Evolutionary conservation across 2,797 vertebrate species (phyloP), one percentile per base, ranked within the genome.

Genomic region (Oreonectes daqikongensis): DNA sequence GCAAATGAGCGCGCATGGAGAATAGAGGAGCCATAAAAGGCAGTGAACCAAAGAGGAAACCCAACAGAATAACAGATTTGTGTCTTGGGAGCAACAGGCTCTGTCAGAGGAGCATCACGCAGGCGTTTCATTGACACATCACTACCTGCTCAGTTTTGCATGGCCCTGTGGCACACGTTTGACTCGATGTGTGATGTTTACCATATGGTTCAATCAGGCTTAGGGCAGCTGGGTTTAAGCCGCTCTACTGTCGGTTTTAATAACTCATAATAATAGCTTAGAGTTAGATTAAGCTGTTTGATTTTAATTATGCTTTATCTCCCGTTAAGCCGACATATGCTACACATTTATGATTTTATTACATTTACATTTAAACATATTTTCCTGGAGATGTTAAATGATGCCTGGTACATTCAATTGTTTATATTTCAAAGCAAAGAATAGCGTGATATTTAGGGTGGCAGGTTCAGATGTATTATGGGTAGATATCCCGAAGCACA

Each of bases 1-100:
- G 92, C 88, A 91, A 92, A 93, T 92, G 81, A 88, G 85, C 82
- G 80, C 79, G 82, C 86, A 76, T 48, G 88, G 89, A 91, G 75
- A 87, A 88, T 85, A 85, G 75, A 77, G 68, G 28, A 83, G 79
- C 81, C 81, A 82, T 86, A 70, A 82, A 85, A 87, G 79, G 80
- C 42, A 75, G 61, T 73, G 78, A 83, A 87, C 81, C 84, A 72
- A 85, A 79, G 75, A 14, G 71, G 82, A 90, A 90, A 89, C 67
- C 77, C 79, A 71, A 81, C 85, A 85, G 85, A 90, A 89, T 86
- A 89, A 87, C 84, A 79, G 86, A 89, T 91, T 90, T 91, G 89
- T 89, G 82, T 74, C 88, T 68, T 72, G 85, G 87, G 75, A 85
- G 77, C 85, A 84, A 87, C 87, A 83, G 65, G 30, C 78, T 14